These are phyloP conservation scores for Hemichromis elongatus DNA, from an alignment of 2,113 vertebrate species.

Conservation along the genomic window DNA sequence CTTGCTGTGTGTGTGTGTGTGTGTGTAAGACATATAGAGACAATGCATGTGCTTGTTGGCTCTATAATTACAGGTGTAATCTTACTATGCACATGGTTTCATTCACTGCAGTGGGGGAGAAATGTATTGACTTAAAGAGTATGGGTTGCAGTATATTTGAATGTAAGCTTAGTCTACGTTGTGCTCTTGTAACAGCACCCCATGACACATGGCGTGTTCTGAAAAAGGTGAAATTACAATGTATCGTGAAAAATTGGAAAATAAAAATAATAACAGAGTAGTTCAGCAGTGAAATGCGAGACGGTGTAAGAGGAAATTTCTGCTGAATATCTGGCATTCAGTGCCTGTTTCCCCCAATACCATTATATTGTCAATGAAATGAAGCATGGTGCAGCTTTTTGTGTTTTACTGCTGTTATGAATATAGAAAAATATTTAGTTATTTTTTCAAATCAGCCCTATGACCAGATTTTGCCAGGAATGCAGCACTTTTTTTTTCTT, in stretches of 20 bases:
- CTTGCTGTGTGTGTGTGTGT: neutral
- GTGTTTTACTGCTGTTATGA: neutral
- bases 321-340: neutral
- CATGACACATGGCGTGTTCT: neutral
- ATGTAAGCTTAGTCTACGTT: slow-evolving; percentile 37
- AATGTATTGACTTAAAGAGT: slow-evolving; percentile 59
- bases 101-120: slow-evolving; percentile 49
- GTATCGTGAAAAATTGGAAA: slow-evolving; percentile 7
- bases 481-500: neutral
- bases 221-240: slow-evolving; percentile 48
- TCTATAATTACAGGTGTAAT: slow-evolving; percentile 70
- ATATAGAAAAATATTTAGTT: neutral
- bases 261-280: slow-evolving; percentile 14
- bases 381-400: neutral
- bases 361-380: neutral
- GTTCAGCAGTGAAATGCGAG: neutral
- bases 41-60: slow-evolving; percentile 62
- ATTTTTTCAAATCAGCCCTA: neutral
- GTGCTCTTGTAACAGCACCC: slow-evolving; percentile 6
- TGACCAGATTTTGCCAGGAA: neutral
- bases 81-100: slow-evolving; percentile 69
- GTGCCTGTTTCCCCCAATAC: neutral
- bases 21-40: slow-evolving; percentile 54
- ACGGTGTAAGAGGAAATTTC: neutral
- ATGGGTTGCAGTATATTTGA: slow-evolving; percentile 62